Percentiles rank a stretch among this genome's conserved stretches.
Evolutionary conservation across 2,888 invertebrate species (phyloP).

Genomic region (Atethmia centrago): DNA sequence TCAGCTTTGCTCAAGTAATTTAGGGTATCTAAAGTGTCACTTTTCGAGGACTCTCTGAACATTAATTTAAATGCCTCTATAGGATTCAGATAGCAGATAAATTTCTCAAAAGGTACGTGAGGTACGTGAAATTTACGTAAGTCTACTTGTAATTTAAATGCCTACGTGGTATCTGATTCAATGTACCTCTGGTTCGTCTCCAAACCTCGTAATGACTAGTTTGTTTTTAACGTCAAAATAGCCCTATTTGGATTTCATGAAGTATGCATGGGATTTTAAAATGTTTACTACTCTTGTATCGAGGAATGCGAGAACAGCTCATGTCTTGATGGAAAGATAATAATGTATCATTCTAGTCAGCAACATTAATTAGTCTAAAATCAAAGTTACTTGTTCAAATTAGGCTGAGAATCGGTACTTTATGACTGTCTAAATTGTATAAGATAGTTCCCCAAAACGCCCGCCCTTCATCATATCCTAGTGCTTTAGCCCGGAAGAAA

Average conservation of each 20-base stretch:
- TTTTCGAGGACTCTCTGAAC: conserved; percentile 10
- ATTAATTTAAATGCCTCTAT: conserved; percentile 43
- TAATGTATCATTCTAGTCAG: too few species aligned
- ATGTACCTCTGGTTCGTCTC: background rate
- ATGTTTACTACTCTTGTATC: too few species aligned
- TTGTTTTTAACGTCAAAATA: background rate
- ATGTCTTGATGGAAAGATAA: too few species aligned
- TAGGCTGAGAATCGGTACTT: too few species aligned
- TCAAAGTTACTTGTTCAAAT: too few species aligned
- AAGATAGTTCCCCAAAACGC: too few species aligned
- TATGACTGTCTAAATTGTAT: too few species aligned
- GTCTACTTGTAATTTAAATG: conserved; percentile 8
- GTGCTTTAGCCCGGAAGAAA: too few species aligned
- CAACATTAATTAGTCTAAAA: too few species aligned
- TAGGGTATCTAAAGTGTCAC: conserved; percentile 24
- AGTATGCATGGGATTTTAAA: background rate
- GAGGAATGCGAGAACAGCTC: too few species aligned
- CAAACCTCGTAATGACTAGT: too few species aligned
- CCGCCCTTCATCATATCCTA: too few species aligned
- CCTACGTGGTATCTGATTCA: background rate
- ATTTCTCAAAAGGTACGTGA: conserved; percentile 17
- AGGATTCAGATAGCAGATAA: conserved; percentile 33
- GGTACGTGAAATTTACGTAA: conserved; percentile 18
- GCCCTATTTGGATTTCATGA: background rate
- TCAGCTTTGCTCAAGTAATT: background rate